A percentile compares a stretch with the other conserved stretches of the same genome.
These are phyloP conservation scores for Branchellion lobata DNA, from an alignment of 2,888 invertebrate species.

Conservation along the genomic window DNA sequence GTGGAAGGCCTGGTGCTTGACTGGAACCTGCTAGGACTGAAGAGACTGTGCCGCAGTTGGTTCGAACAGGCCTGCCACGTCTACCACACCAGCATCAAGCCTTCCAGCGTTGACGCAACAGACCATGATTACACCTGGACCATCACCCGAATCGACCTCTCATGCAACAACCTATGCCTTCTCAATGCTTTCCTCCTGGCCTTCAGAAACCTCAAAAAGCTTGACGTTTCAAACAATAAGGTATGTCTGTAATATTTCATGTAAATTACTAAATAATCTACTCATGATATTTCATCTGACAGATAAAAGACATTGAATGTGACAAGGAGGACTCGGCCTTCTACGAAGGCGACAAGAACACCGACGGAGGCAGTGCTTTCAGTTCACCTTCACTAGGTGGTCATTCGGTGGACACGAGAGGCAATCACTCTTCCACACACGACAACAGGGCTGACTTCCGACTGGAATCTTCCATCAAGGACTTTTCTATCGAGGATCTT, in stretches of 20 bases:
- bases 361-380: neutral
- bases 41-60: conserved; percentile 75
- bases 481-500: too few species aligned
- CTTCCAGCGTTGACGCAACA: conserved; percentile 70
- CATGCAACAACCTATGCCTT: conserved; percentile 78
- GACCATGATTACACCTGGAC: conserved; percentile 59
- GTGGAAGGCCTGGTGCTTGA: conserved; percentile 67
- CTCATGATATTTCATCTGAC: too few species aligned
- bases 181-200: conserved; percentile 82
- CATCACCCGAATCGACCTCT: conserved; percentile 87
- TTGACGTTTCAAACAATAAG: conserved; percentile 80
- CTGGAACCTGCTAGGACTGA: conserved; percentile 77
- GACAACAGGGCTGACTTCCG: too few species aligned
- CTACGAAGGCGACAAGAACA: neutral
- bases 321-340: neutral
- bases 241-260: conserved; percentile 61
- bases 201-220: conserved; percentile 73
- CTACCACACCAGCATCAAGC: conserved; percentile 78
- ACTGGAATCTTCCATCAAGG: too few species aligned
- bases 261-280: too few species aligned
- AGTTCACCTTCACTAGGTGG: neutral
- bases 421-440: too few species aligned
- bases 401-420: neutral
- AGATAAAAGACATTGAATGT: neutral
- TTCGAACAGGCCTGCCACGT: conserved; percentile 78